A percentile compares a stretch with the other conserved stretches of the same genome.
phyloP scores from a whole-genome alignment of 2,888 invertebrate species.

The Acanthosepion esculentum region DNA sequence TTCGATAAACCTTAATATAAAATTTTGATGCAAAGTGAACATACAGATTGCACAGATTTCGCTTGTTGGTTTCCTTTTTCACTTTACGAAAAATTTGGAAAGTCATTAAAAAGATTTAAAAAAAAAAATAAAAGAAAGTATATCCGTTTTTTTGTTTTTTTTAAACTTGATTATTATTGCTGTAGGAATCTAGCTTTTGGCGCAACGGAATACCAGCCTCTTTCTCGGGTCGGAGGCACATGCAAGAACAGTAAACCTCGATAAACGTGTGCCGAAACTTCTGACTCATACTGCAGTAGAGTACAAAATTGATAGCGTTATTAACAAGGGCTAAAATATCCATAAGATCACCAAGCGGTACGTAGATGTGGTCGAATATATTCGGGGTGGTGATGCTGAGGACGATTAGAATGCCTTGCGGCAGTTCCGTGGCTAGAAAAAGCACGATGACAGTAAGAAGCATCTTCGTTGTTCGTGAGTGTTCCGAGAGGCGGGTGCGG shows the following conservation, averaged over 20 bases:
- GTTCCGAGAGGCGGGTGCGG: constrained; percentile 64
- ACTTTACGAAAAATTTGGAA: too few species aligned
- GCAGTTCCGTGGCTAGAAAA: constrained; percentile 91
- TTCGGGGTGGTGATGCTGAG: constrained; percentile 83
- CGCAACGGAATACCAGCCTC: constrained; percentile 55
- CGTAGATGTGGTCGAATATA: constrained; percentile 81
- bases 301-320: constrained; percentile 92
- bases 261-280: constrained; percentile 84
- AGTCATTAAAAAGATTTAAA: too few species aligned
- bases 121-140: too few species aligned
- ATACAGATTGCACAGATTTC: too few species aligned
- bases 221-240: constrained; percentile 49
- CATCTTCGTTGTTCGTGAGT: constrained; percentile 89
- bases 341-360: constrained; percentile 83
- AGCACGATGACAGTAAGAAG: constrained; percentile 87
- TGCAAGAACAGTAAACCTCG: constrained; percentile 60
- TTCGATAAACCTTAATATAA: too few species aligned
- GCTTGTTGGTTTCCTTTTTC: too few species aligned
- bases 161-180: constrained; percentile 56
- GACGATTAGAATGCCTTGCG: constrained; percentile 85
- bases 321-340: constrained; percentile 92
- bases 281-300: constrained; percentile 94
- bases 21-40: too few species aligned
- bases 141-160: not conserved
- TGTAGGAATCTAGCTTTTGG: constrained; percentile 57